Percentiles rank a stretch among this genome's conserved stretches.
phyloP scores from a whole-genome alignment of 2,797 vertebrate species.

The Melopsittacus undulatus region DNA sequence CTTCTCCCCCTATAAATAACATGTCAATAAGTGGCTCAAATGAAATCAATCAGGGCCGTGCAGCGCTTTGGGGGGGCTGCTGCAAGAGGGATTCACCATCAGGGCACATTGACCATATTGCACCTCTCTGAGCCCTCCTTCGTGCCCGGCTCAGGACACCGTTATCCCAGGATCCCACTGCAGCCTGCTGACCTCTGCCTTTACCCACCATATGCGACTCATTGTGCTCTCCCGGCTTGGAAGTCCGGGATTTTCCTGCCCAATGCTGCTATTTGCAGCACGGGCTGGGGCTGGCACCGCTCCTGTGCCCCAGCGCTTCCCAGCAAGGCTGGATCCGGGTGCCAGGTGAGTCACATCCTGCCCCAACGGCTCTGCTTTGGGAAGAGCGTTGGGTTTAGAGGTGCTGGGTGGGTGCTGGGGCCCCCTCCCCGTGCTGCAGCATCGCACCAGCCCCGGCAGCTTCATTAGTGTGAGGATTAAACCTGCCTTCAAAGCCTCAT shows the following conservation, averaged over 20 bases:
- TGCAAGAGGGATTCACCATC: background rate
- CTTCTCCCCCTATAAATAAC: background rate
- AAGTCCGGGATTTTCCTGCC: slow-evolving; percentile 16
- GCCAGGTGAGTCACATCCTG: slow-evolving; percentile 58
- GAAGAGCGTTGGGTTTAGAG: background rate
- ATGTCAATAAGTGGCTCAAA: background rate
- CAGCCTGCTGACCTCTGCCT: fast-evolving
- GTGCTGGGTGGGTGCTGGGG: background rate
- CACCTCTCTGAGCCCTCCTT: fast-evolving
- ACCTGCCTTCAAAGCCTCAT: slow-evolving; percentile 31
- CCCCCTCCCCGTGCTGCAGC: background rate
- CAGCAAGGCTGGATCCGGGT: background rate
- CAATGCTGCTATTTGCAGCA: slow-evolving; percentile 36
- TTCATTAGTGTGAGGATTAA: background rate
- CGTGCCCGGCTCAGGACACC: fast-evolving
- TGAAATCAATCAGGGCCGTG: background rate
- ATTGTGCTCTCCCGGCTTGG: slow-evolving; percentile 30
- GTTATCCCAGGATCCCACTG: fast-evolving
- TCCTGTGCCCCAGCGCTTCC: background rate
- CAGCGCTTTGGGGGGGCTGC: fast-evolving
- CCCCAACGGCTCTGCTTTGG: background rate
- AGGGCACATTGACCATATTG: background rate
- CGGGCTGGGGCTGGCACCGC: background rate
- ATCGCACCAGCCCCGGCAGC: background rate
- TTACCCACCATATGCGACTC: background rate